These are phyloP conservation scores for Cyclophora albipunctata DNA, from an alignment of 2,888 invertebrate species.

Conservation along the genomic window DNA sequence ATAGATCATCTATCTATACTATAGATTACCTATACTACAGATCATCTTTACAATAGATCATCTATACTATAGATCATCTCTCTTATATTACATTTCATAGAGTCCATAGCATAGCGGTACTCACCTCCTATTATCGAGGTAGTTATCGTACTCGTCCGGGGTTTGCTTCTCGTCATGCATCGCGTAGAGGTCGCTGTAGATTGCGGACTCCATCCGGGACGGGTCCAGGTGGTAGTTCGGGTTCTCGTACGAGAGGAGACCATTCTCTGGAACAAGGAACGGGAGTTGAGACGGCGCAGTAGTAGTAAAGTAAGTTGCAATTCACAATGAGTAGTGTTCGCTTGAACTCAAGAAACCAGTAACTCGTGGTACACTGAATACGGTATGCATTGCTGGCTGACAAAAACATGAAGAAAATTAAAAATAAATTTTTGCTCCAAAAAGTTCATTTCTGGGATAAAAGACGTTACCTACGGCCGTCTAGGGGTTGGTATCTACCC, in stretches of 20 bases:
- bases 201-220: conserved; percentile 83
- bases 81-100: too few species aligned
- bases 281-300: background rate
- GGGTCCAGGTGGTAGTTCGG: conserved; percentile 92
- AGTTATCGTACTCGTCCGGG: conserved; percentile 69
- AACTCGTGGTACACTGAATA: too few species aligned
- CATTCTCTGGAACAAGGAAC: conserved; percentile 81
- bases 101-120: conserved; percentile 8
- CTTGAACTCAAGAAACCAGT: background rate
- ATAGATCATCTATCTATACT: too few species aligned
- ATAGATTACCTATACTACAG: too few species aligned
- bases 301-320: background rate
- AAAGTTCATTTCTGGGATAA: too few species aligned
- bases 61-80: too few species aligned
- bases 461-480: too few species aligned
- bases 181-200: conserved; percentile 83
- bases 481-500: too few species aligned
- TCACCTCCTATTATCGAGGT: conserved; percentile 71
- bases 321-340: background rate
- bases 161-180: conserved; percentile 77
- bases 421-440: too few species aligned
- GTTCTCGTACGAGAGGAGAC: conserved; percentile 92
- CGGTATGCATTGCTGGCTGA: too few species aligned
- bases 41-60: too few species aligned
- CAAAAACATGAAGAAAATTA: too few species aligned